Base-by-base conservation (phyloP, 2,113 vertebrate genomes). In the Limnothrissa miodon region DNA sequence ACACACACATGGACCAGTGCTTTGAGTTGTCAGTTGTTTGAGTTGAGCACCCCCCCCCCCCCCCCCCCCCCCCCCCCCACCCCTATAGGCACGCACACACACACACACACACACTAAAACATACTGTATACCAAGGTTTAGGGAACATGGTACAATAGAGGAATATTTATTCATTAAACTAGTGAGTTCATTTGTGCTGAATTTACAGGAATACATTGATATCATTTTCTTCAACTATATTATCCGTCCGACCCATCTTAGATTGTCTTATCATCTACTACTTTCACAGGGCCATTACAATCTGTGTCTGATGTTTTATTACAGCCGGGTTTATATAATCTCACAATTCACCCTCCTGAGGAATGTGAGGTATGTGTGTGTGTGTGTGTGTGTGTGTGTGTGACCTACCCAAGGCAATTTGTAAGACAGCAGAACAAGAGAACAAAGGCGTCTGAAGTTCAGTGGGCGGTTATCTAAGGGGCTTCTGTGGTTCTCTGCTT, bases 381-480 rank as follows among this genome's bases (percentile, higher is more conserved):
- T 70, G 62, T 25, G 59, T 66, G 25, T 66, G 25, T 25, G n/a
- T 66, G 59, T 25, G 59, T 25, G n/a, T 66, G n/a, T 66, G 25
- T 66, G 59, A 56, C 23, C 53, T 56, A 56, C 2, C 59, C 59
- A 56, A 56, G 19, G 19, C 51, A 62, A 62, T 62, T 62, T 62
- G 23, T 62, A 10, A 25, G 59, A 29, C 25, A 29, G 59, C 7
- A 29, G n/a, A 62, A 62, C 59, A 62, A 80, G 39, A 91, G 87
- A 94, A 93, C 87, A 90, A 94, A 90, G 92, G 80, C 86, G 92
- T 90, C 90, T 93, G 91, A 91, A 91, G 91, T 92, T 93, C 88
- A 92, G 90, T 88, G 88, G 85, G 89, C 90, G 87, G 84, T 93
- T 86, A 90, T 90, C 91, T 86, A 91, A 90, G 85, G 84, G 80